Evolutionary conservation across 2,888 invertebrate genomes (phyloP), one percentile per base, ranked within the genome.

Genomic region (Isoperla grammatica): DNA sequence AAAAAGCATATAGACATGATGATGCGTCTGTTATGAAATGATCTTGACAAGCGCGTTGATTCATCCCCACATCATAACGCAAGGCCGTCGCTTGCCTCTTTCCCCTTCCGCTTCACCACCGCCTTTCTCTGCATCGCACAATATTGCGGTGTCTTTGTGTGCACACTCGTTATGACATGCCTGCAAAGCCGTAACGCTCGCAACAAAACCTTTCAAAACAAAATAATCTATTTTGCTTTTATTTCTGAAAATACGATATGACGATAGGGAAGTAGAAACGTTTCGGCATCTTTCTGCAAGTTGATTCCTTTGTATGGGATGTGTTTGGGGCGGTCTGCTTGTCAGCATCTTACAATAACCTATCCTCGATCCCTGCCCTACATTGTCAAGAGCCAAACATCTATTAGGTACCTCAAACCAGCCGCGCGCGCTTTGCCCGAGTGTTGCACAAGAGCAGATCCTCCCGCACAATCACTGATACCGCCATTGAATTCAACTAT

Each of bases 41-140:
- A n/a, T n/a, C n/a, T n/a, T n/a, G n/a, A n/a, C n/a, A n/a, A n/a
- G 50, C 50, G 50, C 50, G 50, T 50, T 35, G 50, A 35, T 35
- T 35, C 50, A 50, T 50, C 48, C 22, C 6, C 48, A 22, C 50
- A 29, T 50, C 35, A 35, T 35, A 37, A 29, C 29, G 37, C 35
- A 35, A 13, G 15, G 29, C 19, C 50, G 15, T 50, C 50, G 15
- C n/a, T n/a, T n/a, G n/a, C n/a, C n/a, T n/a, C 50, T 50, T 50
- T 50, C 50, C n/a, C 37, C 35, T 50, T 50, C 50, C 50, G 13
- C 50, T 35, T 35, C 15, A 19, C 8, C 50, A 19, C 13, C 29
- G 50, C 50, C 35, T 17, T 50, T 50, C 48, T 48, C 2, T n/a
- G 3, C 46, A 29, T 12, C 23, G 49, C n/a, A 19, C 9, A 35